Evolutionary conservation across 2,888 invertebrate genomes (phyloP), one percentile per base, ranked within the genome.

Genomic region (Thymelicus lineola): DNA sequence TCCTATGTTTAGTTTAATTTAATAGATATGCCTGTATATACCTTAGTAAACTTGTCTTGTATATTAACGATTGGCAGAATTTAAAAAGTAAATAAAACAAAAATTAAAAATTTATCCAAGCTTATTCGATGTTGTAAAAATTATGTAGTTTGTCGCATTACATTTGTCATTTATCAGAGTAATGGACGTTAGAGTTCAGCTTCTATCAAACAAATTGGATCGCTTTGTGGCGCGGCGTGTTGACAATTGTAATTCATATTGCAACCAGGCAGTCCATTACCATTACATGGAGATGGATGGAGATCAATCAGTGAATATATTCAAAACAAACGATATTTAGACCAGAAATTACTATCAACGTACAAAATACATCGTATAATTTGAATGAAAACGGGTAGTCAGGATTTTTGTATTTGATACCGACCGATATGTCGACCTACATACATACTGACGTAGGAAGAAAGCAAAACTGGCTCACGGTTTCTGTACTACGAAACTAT

Each of bases 191-290:
- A 20, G 50, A 50, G 17, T 50, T 15, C 2, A 10, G 50, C 50
- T 50, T 17, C 53, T 20, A 53, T 53, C 20, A 53, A 20, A 53
- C 53, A 53, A 53, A 53, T 53, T 53, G 53, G 53, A 20, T 53
- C 53, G 53, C 53, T 53, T 53, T 53, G 53, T 20, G 53, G 53
- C 20, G 53, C 20, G 53, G 53, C n/a, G 20, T 20, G 53, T 53
- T 12, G 20, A 53, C 53, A 53, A 53, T 28, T 12, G 17, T 20
- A 53, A 53, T 53, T 53, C 53, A 53, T 53, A 53, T 53, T 53
- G 20, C 53, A 20, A 28, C 20, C 20, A 53, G 53, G 10, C 10
- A 53, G 53, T 53, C 53, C 5, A 53, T 53, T 53, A 53, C 53
- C 53, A 53, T 17, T 50, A 15, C 53, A 10, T 20, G 20, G 12